Evolutionary conservation across 2,113 vertebrate species (phyloP), one percentile per base, ranked within the genome.

Genomic region (Boulengeromyrus knoepffleri): DNA sequence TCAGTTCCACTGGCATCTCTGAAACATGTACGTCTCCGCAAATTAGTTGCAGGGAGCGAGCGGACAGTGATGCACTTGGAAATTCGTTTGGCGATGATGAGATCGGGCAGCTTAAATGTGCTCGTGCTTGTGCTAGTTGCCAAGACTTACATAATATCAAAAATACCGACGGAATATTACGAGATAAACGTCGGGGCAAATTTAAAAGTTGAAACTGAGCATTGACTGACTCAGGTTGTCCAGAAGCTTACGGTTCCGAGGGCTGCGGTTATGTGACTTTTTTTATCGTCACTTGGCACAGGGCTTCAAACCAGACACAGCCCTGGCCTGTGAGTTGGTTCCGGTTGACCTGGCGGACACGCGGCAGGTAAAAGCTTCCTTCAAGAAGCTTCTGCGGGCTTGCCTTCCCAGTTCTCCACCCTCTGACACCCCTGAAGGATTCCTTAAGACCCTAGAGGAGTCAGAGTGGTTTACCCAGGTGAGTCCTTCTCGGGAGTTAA

Each of bases 391-490:
- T 85, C 96, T 99, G 95, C 96, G 98, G 91, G 97, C 98, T 87
- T 99, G 98, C 91, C 95, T 98, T 91, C 98, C 98, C 92, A 99
- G 98, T 91, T 95, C 97, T 87, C 96, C 96, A 83, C 95, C 97
- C 3, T 95, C 97, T 0, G 97, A 98, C 91, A 95, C 96, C 0
- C 97, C 98, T 89, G 96, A 97, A 92, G 97, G 98, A 7, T 99
- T 99, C 94, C 96, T 99, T 53, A 99, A 97, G 95, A 97, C 96
- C 0, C 92, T 99, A 89, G 98, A 97, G 93, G 98, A 99, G 80
- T 99, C 98, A 0, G 98, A 99, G 90, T 99, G 99, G 99, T 97
- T 99, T 91, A 94, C 96, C 91, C 99, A 99, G 97, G 99, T 99
- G 95, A 91, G 92, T 24, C 19, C 39, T 24, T 47, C 74, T 7